Evolutionary conservation across 2,113 vertebrate species (phyloP).

Genomic region (Dicaeum eximium): DNA sequence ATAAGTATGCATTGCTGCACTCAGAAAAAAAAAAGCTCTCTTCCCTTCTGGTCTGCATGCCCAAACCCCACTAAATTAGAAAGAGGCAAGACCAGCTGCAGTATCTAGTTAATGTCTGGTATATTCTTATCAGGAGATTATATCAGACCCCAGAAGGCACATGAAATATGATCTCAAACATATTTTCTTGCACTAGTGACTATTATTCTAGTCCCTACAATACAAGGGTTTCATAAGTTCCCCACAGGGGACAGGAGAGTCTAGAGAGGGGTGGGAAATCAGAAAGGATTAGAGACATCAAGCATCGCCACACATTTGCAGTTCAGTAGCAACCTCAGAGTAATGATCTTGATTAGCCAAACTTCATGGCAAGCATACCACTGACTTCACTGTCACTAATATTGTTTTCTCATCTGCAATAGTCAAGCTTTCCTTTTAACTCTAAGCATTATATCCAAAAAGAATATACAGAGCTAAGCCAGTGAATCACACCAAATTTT

Average conservation of each 20-base stretch:
- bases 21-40: not conserved
- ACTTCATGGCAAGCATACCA: not conserved
- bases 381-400: not conserved
- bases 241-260: not conserved
- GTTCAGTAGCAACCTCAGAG: not conserved
- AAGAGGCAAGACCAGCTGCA: constrained; percentile 2
- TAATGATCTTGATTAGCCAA: not conserved
- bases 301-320: not conserved
- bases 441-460: not conserved
- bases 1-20: not conserved
- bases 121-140: not conserved
- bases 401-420: not conserved
- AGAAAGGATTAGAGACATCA: not conserved
- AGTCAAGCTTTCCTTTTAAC: not conserved
- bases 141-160: not conserved
- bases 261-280: not conserved
- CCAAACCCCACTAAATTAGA: not conserved
- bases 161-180: constrained; percentile 11
- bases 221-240: not conserved
- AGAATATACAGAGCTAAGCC: not conserved
- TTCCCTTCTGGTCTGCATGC: not conserved
- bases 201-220: not conserved
- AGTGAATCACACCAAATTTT: not conserved
- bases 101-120: constrained; percentile 4
- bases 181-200: not conserved